Base-by-base conservation (phyloP, 2,797 vertebrate species). In the Clamator glandarius region DNA sequence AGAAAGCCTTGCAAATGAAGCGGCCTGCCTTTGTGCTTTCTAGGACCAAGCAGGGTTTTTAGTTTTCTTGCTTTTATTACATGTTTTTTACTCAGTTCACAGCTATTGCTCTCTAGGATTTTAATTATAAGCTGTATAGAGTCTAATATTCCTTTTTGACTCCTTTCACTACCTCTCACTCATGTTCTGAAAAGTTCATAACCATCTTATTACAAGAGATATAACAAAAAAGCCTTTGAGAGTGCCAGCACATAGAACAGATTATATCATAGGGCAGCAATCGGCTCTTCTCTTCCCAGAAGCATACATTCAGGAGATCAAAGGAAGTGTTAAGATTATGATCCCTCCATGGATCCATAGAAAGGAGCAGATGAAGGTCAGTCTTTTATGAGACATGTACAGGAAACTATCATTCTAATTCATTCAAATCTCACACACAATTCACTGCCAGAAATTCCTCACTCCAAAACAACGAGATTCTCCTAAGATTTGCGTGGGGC, bases 151-250 rank as follows among this genome's bases (percentile, higher is more conserved):
- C 29, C 50, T 86, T 87, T 79, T 48, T 42, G 20, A 54, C 51
- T 2, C 19, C 44, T 63, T 90, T 81, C 33, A 67, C 62, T 68
- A 11, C 23, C n/a, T 89, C 58, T 86, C 48, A 50, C 64, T 78
- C 24, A 2, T 67, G 72, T 77, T 79, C 90, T 36, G 63, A 89
- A 80, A 23, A 1, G 23, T 89, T 93, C 70, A 68, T 72, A 96
- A 74, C 78, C 54, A 63, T 51, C 68, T 87, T 78, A 92, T 88
- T 95, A 80, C 90, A 86, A 74, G 35, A 39, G 29, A 63, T 24
- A 48, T 16, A 59, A 94, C 84, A 76, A 92, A 83, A 83, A 83
- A 72, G 54, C 78, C 70, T 96, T 95, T 90, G 83, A 93, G 90
- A 86, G 46, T 0, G 5, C 31, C 29, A 54, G 89, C 85, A 92